Conservation (phyloP, 53 echinoderm and acorn worm species). For the Arbacia lixula region DNA sequence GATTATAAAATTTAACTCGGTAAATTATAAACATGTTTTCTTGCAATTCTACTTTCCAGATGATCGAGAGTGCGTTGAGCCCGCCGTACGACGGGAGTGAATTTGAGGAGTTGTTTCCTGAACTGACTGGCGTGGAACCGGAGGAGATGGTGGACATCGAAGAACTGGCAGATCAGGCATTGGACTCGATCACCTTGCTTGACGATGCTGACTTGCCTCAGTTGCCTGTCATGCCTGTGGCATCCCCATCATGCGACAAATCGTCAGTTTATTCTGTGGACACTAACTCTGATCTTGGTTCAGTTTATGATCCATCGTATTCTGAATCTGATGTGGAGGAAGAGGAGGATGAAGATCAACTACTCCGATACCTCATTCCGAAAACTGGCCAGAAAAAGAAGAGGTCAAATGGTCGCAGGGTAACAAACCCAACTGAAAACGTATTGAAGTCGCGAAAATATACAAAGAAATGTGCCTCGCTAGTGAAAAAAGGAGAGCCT, state of each 20-base stretch:
- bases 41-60: conserved; percentile 42
- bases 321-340: conserved; percentile 29
- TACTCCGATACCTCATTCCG: conserved; percentile 27
- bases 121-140: conserved; percentile 58
- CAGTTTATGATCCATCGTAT: not conserved
- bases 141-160: conserved; percentile 39
- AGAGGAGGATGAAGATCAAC: conserved; percentile 26
- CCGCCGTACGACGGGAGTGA: conserved; percentile 74
- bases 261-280: not conserved
- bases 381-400: not conserved
- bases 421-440: too few species aligned
- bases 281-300: conserved; percentile 10
- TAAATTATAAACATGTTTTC: conserved; percentile 25
- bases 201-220: not conserved
- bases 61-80: conserved; percentile 57
- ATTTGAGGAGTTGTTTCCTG: conserved; percentile 71
- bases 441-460: conserved; percentile 6
- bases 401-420: not conserved
- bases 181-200: not conserved
- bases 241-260: not conserved
- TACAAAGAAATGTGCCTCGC: not conserved
- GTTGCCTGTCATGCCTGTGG: not conserved
- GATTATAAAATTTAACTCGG: too few species aligned
- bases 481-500: not conserved
- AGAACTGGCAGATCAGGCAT: conserved; percentile 14